Percentiles rank a stretch among this genome's conserved stretches.
Evolutionary conservation across 2,888 invertebrate genomes (phyloP).

Genomic region (Eurytoma californica): DNA sequence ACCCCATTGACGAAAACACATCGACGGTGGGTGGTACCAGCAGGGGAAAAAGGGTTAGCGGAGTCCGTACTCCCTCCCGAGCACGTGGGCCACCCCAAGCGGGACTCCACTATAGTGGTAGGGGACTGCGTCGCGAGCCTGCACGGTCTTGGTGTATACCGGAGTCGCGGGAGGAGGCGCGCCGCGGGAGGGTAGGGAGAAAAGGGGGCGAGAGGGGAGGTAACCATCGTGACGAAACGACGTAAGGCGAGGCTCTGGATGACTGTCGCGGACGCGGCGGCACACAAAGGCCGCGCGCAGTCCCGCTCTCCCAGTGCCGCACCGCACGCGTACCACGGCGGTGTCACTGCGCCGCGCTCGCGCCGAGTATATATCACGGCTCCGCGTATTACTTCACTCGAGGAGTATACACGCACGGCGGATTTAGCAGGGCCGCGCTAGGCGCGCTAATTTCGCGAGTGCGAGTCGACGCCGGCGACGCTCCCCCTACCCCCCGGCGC

Average conservation of each 20-base stretch:
- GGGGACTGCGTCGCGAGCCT: background rate
- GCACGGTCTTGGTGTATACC: no score
- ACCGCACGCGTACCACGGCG: slow-evolving; percentile 12
- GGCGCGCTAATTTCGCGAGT: no score
- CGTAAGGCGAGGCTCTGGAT: slow-evolving; percentile 38
- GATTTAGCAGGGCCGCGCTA: background rate
- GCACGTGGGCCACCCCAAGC: background rate
- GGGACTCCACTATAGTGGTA: no score
- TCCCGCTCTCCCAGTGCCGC: slow-evolving; percentile 29
- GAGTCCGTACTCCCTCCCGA: background rate
- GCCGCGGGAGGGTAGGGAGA: background rate
- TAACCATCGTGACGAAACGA: slow-evolving; percentile 40
- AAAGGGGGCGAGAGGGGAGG: slow-evolving; percentile 20
- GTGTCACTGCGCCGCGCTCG: background rate
- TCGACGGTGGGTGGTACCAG: no score
- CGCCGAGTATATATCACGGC: background rate
- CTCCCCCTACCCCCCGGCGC: no score
- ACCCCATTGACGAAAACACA: no score
- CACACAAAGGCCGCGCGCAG: background rate
- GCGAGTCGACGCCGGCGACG: no score
- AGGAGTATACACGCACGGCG: background rate
- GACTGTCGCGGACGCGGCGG: slow-evolving; percentile 8
- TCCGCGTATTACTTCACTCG: no score
- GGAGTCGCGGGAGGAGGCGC: background rate
- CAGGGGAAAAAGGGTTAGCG: no score